phyloP scores from a whole-genome alignment of 2,888 invertebrate genomes.

The Amphipyra tragopoginis region DNA sequence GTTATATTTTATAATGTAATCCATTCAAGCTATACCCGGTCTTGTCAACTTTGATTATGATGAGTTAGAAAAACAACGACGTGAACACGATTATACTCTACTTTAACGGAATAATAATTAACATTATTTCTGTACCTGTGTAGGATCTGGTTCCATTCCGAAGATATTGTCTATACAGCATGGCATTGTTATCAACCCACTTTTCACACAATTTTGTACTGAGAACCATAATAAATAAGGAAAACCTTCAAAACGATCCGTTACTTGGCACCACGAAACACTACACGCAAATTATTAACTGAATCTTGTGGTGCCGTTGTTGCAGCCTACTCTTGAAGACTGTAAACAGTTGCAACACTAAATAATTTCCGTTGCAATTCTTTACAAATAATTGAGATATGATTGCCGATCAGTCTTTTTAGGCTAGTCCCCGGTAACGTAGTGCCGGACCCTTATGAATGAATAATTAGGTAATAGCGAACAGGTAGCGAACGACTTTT shows the following conservation, averaged over 20 bases:
- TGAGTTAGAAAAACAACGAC: too few relatives aligned
- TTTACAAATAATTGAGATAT: conserved; percentile 57
- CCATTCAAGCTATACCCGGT: too few relatives aligned
- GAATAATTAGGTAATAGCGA: background rate
- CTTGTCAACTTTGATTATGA: too few relatives aligned
- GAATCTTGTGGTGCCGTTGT: conserved; percentile 56
- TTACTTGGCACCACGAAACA: conserved; percentile 49
- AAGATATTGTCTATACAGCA: conserved; percentile 46
- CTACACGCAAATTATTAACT: conserved; percentile 65
- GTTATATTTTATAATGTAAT: too few relatives aligned
- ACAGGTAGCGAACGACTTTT: background rate
- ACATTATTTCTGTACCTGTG: conserved; percentile 42
- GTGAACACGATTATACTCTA: too few relatives aligned
- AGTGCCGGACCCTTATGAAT: conserved; percentile 3
- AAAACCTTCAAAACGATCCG: conserved; percentile 28
- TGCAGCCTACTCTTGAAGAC: conserved; percentile 49
- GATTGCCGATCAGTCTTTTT: conserved; percentile 42
- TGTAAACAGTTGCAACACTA: conserved; percentile 59
- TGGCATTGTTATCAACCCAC: conserved; percentile 63
- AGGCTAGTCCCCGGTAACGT: conserved; percentile 18
- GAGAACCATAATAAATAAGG: conserved; percentile 44
- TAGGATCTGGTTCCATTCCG: conserved; percentile 33
- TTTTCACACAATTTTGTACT: conserved; percentile 64
- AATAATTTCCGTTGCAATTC: conserved; percentile 56
- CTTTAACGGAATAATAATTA: background rate